Percentiles rank a stretch among this genome's conserved stretches.
These are phyloP conservation scores for Minunthozetes semirufus DNA, from an alignment of 2,888 invertebrate species.

Conservation along the genomic window DNA sequence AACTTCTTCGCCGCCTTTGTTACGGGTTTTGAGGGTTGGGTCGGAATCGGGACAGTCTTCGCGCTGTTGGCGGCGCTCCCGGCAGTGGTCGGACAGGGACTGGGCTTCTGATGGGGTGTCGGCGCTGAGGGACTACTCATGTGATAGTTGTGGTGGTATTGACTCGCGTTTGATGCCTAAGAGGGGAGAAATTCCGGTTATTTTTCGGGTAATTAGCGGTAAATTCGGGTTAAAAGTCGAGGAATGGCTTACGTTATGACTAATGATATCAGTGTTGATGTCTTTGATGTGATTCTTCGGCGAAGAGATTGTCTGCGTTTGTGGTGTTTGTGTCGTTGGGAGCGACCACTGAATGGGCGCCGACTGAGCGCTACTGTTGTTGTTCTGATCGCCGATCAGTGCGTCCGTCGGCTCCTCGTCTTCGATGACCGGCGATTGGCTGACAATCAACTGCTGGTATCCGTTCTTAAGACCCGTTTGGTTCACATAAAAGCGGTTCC, in stretches of 20 bases:
- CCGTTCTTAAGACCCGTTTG: background rate
- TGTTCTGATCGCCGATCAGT: background rate
- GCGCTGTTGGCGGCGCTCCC: background rate
- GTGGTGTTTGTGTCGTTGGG: background rate
- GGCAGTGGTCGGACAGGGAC: background rate
- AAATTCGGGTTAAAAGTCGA: too few species aligned
- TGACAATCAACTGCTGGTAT: background rate
- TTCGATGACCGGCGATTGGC: background rate
- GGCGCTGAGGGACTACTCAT: background rate
- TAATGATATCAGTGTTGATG: too few species aligned
- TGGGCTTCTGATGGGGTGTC: background rate
- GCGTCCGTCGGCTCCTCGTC: conserved; percentile 9
- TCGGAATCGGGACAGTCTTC: too few species aligned
- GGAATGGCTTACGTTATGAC: too few species aligned
- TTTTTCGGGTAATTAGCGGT: background rate
- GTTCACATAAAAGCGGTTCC: background rate
- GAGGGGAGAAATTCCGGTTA: too few species aligned
- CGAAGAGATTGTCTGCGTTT: too few species aligned
- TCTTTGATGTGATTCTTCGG: too few species aligned
- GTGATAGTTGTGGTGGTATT: conserved; percentile 1
- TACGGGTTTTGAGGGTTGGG: too few species aligned
- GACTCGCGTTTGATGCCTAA: background rate
- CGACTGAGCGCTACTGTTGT: background rate
- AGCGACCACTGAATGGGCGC: background rate
- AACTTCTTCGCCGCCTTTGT: too few species aligned